phyloP scores from a whole-genome alignment of 2,888 invertebrate genomes.

The Oegoconia quadripuncta region DNA sequence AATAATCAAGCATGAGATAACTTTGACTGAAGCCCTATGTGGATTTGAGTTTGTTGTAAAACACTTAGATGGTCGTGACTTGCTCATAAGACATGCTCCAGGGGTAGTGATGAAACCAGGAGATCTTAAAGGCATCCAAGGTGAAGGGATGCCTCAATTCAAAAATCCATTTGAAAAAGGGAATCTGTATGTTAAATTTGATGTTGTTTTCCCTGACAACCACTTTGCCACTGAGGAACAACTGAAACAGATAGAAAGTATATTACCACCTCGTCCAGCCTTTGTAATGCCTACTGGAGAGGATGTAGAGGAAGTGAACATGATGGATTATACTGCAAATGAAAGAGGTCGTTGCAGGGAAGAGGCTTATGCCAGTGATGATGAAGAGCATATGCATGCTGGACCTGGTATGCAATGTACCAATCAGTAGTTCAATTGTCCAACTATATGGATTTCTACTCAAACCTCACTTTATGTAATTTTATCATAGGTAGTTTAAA shows the following conservation, averaged over 20 bases:
- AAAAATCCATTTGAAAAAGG: slow-evolving; percentile 93
- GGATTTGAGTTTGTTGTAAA: slow-evolving; percentile 91
- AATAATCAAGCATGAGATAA: slow-evolving; percentile 85
- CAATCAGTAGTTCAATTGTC: slow-evolving; percentile 83
- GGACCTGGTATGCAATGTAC: slow-evolving; percentile 87
- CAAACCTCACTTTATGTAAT: slow-evolving; percentile 65
- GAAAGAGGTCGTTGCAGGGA: slow-evolving; percentile 77
- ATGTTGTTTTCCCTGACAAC: slow-evolving; percentile 90
- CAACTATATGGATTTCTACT: slow-evolving; percentile 51
- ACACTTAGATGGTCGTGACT: slow-evolving; percentile 92
- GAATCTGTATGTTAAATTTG: slow-evolving; percentile 91
- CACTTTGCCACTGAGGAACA: slow-evolving; percentile 86
- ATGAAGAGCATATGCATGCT: slow-evolving; percentile 76
- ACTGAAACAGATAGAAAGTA: slow-evolving; percentile 83
- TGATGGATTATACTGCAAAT: slow-evolving; percentile 86
- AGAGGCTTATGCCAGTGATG: slow-evolving; percentile 86
- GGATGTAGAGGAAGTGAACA: slow-evolving; percentile 91
- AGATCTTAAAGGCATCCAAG: slow-evolving; percentile 85
- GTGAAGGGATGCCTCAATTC: slow-evolving; percentile 94
- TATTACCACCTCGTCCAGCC: slow-evolving; percentile 85
- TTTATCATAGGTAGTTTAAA: slow-evolving; percentile 64
- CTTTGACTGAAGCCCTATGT: slow-evolving; percentile 93
- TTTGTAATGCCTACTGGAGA: slow-evolving; percentile 87
- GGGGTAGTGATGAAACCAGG: slow-evolving; percentile 93
- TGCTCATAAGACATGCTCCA: slow-evolving; percentile 87